Conservation (phyloP, 2,888 invertebrate species). For the Ophion obscuratus region DNA sequence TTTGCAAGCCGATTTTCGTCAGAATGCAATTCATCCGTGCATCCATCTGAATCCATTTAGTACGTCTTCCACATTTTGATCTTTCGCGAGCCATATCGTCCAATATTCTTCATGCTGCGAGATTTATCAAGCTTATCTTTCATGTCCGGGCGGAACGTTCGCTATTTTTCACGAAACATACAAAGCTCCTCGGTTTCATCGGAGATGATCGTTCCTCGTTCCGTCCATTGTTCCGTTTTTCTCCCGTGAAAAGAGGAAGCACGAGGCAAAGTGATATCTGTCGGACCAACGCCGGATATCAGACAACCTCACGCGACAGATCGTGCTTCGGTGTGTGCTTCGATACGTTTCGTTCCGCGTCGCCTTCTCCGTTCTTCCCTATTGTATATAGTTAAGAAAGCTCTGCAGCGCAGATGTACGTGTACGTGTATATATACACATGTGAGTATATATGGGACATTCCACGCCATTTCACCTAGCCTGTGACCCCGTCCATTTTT, state of each 20-base stretch:
- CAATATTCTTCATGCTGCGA: neutral
- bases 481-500: too few relatives aligned
- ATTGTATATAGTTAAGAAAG: neutral
- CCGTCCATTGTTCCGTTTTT: constrained; percentile 28
- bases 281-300: constrained; percentile 66
- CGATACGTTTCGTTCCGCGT: constrained; percentile 73
- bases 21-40: neutral
- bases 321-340: constrained; percentile 49
- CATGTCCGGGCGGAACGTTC: neutral
- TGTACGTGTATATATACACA: neutral
- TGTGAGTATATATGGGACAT: neutral
- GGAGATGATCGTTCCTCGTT: constrained; percentile 17
- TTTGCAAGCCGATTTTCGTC: neutral
- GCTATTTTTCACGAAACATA: constrained; percentile 17
- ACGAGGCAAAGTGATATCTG: constrained; percentile 32
- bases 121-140: neutral
- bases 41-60: too few relatives aligned
- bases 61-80: neutral
- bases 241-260: neutral
- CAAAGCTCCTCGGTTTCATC: constrained; percentile 19
- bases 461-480: too few relatives aligned
- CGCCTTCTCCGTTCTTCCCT: constrained; percentile 65
- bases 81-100: neutral
- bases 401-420: neutral
- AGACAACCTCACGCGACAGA: constrained; percentile 65